Conservation (phyloP, 2,888 invertebrate species). For the Dryococelus australis region DNA sequence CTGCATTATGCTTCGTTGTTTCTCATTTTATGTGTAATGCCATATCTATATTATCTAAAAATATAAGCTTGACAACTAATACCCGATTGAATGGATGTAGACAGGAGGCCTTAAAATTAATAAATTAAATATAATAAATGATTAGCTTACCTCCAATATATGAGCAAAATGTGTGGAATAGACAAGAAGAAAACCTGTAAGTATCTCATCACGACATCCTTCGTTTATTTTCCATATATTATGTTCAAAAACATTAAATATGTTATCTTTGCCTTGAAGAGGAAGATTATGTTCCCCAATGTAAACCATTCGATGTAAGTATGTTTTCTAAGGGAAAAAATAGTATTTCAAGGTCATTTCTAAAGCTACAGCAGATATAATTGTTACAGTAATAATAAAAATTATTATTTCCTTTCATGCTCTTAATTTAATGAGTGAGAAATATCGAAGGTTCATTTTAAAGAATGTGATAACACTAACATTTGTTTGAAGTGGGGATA, state of each 20-base stretch:
- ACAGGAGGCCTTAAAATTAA: too few relatives aligned
- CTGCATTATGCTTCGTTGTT: too few relatives aligned
- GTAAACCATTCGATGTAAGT: background rate
- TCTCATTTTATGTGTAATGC: too few relatives aligned
- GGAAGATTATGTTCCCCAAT: background rate
- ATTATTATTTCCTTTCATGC: background rate
- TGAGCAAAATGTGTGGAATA: background rate
- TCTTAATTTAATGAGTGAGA: too few relatives aligned
- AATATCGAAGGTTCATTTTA: too few relatives aligned
- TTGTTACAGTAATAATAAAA: background rate
- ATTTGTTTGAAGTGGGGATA: too few relatives aligned
- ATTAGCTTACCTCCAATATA: background rate
- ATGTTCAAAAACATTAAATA: background rate
- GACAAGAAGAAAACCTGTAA: background rate
- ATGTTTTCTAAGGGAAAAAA: background rate
- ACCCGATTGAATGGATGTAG: too few relatives aligned
- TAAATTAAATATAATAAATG: too few relatives aligned
- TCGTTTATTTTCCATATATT: background rate
- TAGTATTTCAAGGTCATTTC: too few relatives aligned
- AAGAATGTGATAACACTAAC: too few relatives aligned
- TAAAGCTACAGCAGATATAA: background rate
- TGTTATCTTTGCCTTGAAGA: background rate
- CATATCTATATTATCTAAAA: too few relatives aligned
- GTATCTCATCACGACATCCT: background rate
- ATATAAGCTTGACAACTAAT: too few relatives aligned